Base-by-base conservation (phyloP, 2,888 invertebrate genomes). In the Drosophila meridionalis region DNA sequence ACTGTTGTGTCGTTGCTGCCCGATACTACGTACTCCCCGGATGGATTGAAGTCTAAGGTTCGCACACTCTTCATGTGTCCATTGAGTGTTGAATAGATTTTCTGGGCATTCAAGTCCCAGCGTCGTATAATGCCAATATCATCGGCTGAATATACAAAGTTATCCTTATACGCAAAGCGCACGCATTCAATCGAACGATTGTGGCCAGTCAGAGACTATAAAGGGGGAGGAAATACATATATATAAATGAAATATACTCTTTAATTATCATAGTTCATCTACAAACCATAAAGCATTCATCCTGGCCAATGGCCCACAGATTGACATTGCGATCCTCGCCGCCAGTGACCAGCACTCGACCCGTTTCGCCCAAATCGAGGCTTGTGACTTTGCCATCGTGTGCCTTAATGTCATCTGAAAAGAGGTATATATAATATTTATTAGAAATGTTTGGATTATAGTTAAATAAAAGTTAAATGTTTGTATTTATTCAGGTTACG, bases 301-400 rank as follows among this genome's bases (percentile, higher is more conserved):
- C 96, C 92, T 98, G 97, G 45, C 98, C 99, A 78, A 99, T 97
- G 14, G 98, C 98, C 99, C 99, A 99, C 81, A 99, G 94, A 94
- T 99, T 99, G 61, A 99, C 98, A 94, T 98, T 98, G 93, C 98
- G 97, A 94, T 99, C 99, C 93, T 98, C 98, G 72, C 99, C 99
- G 66, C 99, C 99, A 69, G 93, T 93, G 77, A 93, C 93, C 73
- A 93, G 90, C 72, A 93, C 93, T 47, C 93, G 90, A 64, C 93
- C 93, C 52, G 93, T 93, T 78, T 93, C 92, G 48, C 93, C 93
- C 60, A 93, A 87, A 90, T 93, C 93, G 48, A 93, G 87, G 77
- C 93, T 92, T 71, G 92, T 93, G 70, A 93, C 93, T 69, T 91
- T 92, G 69, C 90, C 92, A 83, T 90, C 88, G 82, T 93, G 93